Evolutionary conservation across 92 coral and sea anemone genomes (phyloP).

Genomic region (Actinernus sp.): DNA sequence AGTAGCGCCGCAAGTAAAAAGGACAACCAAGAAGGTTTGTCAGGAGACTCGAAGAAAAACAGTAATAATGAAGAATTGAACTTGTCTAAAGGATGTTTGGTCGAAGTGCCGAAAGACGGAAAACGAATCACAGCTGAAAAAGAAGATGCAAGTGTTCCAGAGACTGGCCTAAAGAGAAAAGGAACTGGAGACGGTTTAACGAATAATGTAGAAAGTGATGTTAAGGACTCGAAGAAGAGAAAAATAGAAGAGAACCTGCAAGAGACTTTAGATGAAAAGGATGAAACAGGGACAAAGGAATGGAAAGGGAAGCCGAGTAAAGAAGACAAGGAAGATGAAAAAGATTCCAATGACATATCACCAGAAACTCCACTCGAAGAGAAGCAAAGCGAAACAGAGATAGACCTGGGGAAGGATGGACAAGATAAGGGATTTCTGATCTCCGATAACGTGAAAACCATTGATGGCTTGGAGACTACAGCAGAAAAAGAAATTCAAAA

Average conservation of each 20-base stretch:
- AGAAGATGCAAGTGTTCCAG: neutral
- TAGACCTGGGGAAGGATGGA: too few relatives aligned
- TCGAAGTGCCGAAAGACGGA: too few relatives aligned
- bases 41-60: neutral
- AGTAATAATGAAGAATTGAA: neutral
- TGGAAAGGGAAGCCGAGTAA: neutral
- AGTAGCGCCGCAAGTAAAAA: neutral
- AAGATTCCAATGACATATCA: neutral
- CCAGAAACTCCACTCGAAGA: too few relatives aligned
- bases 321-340: neutral
- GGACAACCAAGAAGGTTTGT: neutral
- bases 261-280: too few relatives aligned
- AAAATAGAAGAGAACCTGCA: neutral
- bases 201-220: too few relatives aligned
- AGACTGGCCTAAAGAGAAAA: too few relatives aligned
- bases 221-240: neutral
- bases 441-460: neutral
- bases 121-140: neutral
- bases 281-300: neutral
- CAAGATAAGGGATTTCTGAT: neutral
- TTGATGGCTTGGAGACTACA: neutral
- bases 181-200: too few relatives aligned
- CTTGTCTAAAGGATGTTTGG: neutral
- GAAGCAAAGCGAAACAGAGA: neutral
- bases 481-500: constrained; percentile 9